Conservation (phyloP, 2,113 vertebrate genomes). For the Siniperca knerii region DNA sequence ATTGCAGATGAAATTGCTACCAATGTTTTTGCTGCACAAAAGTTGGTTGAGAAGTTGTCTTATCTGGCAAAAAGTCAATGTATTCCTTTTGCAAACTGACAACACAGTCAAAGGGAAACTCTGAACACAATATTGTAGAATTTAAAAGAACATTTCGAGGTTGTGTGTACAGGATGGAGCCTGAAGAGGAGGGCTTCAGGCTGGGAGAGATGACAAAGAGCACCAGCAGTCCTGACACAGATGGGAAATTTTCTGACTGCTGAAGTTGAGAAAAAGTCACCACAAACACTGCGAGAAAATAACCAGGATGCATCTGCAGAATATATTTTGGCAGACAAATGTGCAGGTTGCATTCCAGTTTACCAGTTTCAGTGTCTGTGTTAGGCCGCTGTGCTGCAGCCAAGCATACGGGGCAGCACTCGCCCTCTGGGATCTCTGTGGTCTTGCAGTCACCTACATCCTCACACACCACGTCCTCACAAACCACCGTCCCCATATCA, state of each 20-base stretch:
- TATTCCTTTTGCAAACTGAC: constrained; percentile 50
- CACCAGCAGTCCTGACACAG: constrained; percentile 24
- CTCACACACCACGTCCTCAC: constrained; percentile 90
- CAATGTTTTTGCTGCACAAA: constrained; percentile 9
- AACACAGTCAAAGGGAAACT: constrained; percentile 35
- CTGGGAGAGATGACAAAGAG: constrained; percentile 1
- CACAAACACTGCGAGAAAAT: background rate
- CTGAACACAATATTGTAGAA: background rate
- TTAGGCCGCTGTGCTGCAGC: background rate
- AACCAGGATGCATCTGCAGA: constrained; percentile 18
- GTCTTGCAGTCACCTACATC: constrained; percentile 86
- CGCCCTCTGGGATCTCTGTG: constrained; percentile 84
- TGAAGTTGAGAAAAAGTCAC: background rate
- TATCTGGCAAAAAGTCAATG: constrained; percentile 43
- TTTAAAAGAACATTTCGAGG: background rate
- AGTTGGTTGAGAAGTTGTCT: constrained; percentile 45
- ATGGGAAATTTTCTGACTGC: background rate
- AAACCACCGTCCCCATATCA: constrained; percentile 89
- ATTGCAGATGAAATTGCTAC: background rate
- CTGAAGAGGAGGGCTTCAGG: constrained; percentile 43
- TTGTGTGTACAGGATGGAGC: constrained; percentile 16
- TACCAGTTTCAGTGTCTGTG: constrained; percentile 38
- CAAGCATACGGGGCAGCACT: constrained; percentile 91
- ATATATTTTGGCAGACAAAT: background rate
- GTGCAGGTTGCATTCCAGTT: constrained; percentile 29